Evolutionary conservation across 1,140 invertebrate genomes (phyloP), one percentile per base, ranked within the genome.

Genomic region (Polypedilum pembai): DNA sequence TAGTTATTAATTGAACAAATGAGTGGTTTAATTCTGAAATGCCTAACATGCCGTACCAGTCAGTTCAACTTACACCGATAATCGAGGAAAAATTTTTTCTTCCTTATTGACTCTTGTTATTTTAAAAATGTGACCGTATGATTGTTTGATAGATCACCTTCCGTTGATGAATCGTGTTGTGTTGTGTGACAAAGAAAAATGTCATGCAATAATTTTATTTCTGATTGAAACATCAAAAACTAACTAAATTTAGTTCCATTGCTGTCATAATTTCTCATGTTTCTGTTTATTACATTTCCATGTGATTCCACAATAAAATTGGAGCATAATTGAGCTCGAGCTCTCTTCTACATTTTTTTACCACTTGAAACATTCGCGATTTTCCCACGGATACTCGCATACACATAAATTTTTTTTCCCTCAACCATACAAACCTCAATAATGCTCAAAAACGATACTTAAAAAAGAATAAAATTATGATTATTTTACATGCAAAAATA

Each of bases 1-100:
- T 69, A 69, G 18, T 69, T 69, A 69, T 69, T 69, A 69, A 69
- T 69, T 69, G 65, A 18, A n/a, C 8, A 20, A 21, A 69, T 69
- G 65, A 69, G 65, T 69, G 65, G 65, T 69, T 69, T 8, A 8
- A 20, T 18, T 69, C 17, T 10, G 18, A 56, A 1, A 56, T 56
- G 45, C n/a, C 12, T 56, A 33, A 33, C n/a, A 56, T 15, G 12
- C n/a, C 10, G 45, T 56, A 56, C 45, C 45, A 56, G 24, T 33
- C 24, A 33, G 24, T 33, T 33, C 24, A 33, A 12, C 45, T 56
- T 56, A n/a, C 45, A 56, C 45, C 41, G 8, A 8, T n/a, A 56
- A 15, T 56, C 45, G 15, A 56, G n/a, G 4, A 56, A 45, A 15
- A 8, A 33, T n/a, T n/a, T n/a, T n/a, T n/a, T n/a, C n/a, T n/a